Evolutionary conservation across 2,888 invertebrate genomes (phyloP).

Genomic region (Scotopteryx bipunctaria): DNA sequence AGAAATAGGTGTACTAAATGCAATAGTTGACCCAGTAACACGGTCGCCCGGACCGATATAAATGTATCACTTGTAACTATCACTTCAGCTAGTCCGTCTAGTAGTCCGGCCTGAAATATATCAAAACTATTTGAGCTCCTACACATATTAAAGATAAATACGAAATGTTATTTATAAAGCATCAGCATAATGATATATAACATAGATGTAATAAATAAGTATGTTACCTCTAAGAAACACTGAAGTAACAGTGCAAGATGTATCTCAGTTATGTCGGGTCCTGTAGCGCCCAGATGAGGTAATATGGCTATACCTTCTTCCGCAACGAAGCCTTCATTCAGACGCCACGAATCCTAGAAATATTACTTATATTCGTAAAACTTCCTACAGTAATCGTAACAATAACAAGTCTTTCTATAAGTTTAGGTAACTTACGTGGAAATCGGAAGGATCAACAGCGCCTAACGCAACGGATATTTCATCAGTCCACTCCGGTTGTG

Average conservation of each 20-base stretch:
- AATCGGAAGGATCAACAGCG: conserved; percentile 94
- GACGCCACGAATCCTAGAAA: conserved; percentile 90
- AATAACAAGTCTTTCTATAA: not conserved
- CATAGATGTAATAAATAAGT: too few species aligned
- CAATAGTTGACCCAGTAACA: conserved; percentile 93
- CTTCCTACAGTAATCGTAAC: not conserved
- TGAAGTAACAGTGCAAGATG: conserved; percentile 95
- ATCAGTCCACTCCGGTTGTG: conserved; percentile 96
- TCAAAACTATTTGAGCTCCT: too few species aligned
- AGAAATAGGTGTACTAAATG: conserved; percentile 93
- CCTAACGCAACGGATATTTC: conserved; percentile 94
- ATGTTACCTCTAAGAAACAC: conserved; percentile 90
- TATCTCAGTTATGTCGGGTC: conserved; percentile 95
- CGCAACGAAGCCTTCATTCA: conserved; percentile 97
- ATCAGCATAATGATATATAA: too few species aligned
- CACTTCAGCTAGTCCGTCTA: conserved; percentile 95
- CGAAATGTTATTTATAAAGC: too few species aligned
- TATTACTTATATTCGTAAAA: not conserved
- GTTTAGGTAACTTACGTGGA: conserved; percentile 71
- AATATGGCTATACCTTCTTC: conserved; percentile 94
- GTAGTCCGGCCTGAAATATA: conserved; percentile 85
- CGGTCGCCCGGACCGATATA: conserved; percentile 95
- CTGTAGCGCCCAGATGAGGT: conserved; percentile 92
- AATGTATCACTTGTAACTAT: conserved; percentile 94
- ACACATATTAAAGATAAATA: too few species aligned